phyloP scores from a whole-genome alignment of 64 coral and sea anemone species.

The Pachyseris speciosa region DNA sequence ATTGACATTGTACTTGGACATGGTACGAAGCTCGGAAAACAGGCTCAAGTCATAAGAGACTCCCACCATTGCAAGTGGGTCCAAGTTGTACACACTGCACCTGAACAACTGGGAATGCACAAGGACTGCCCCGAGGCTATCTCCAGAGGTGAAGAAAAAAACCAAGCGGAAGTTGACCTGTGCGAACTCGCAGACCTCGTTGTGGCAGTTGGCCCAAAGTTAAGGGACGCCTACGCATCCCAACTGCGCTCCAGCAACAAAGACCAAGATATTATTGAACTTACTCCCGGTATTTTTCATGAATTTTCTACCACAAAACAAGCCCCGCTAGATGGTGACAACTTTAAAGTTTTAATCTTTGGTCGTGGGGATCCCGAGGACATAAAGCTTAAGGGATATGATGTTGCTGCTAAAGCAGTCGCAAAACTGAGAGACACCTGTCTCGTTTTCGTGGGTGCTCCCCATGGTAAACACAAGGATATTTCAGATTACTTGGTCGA shows the following conservation, averaged over 20 bases:
- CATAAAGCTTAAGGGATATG: background rate
- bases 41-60: too few species aligned
- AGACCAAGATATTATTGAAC: background rate
- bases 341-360: background rate
- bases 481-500: background rate
- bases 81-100: too few species aligned
- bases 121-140: too few species aligned
- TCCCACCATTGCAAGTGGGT: too few species aligned
- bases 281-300: background rate
- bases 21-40: too few species aligned
- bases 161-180: too few species aligned
- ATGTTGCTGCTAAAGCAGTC: background rate
- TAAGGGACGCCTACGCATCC: background rate
- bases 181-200: too few species aligned
- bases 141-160: too few species aligned
- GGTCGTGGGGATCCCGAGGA: background rate
- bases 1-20: too few species aligned
- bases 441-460: background rate
- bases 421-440: background rate
- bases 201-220: too few species aligned
- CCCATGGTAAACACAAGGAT: background rate
- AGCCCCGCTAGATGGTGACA: background rate
- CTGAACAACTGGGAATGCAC: too few species aligned
- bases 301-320: background rate
- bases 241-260: background rate